phyloP scores from a whole-genome alignment of 2,888 invertebrate genomes.

The Dyspetes luteomarginatus region DNA sequence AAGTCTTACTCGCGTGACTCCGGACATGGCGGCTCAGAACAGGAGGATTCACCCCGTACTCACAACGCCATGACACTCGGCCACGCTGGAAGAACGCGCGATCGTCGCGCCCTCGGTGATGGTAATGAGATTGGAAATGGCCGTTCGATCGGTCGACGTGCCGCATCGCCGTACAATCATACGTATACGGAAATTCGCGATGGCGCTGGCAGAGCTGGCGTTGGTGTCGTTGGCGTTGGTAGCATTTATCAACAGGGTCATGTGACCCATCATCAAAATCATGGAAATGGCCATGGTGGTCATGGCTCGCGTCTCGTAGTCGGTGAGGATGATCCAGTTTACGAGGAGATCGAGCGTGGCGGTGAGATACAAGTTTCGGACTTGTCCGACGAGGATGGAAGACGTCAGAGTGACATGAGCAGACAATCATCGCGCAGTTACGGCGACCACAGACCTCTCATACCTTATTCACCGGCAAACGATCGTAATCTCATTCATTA shows the following conservation, averaged over 20 bases:
- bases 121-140: conserved; percentile 83
- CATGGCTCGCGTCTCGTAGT: conserved; percentile 81
- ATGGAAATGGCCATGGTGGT: conserved; percentile 85
- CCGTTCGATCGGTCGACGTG: conserved; percentile 83
- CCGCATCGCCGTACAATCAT: conserved; percentile 88
- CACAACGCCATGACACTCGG: conserved; percentile 84
- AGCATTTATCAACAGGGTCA: conserved; percentile 73
- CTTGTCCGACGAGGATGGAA: conserved; percentile 91
- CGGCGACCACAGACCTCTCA: conserved; percentile 92
- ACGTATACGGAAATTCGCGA: conserved; percentile 91
- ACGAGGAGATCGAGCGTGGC: conserved; percentile 90
- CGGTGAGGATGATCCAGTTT: conserved; percentile 89
- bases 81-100: conserved; percentile 74
- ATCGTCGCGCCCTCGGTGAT: conserved; percentile 68
- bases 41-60: conserved; percentile 88
- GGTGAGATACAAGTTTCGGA: conserved; percentile 90
- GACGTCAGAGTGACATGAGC: conserved; percentile 89
- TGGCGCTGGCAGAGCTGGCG: conserved; percentile 80
- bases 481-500: conserved; percentile 84
- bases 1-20: conserved; percentile 89
- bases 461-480: conserved; percentile 89
- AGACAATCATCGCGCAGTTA: conserved; percentile 90
- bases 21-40: conserved; percentile 87
- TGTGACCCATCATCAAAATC: conserved; percentile 76
- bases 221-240: conserved; percentile 75